Evolutionary conservation across 2,888 invertebrate species (phyloP).

Genomic region (Agrypnus murinus): DNA sequence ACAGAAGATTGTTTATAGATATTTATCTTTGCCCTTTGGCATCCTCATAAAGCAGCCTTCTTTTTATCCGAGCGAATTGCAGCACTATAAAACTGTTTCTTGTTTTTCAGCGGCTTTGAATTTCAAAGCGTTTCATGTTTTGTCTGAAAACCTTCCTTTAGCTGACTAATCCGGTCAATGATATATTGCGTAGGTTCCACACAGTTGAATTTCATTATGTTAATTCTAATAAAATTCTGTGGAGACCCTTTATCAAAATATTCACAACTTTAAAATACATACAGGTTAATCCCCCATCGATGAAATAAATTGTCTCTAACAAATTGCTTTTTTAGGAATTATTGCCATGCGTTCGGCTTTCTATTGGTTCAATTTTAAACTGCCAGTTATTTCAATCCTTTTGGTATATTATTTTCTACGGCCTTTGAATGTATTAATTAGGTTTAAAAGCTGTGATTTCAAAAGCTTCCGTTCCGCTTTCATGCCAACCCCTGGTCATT

Average conservation of each 20-base stretch:
- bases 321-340: too few species aligned
- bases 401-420: slow-evolving; percentile 10
- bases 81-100: too few species aligned
- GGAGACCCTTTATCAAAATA: background rate
- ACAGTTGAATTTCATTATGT: slow-evolving; percentile 1
- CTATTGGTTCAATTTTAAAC: background rate
- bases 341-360: background rate
- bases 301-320: too few species aligned
- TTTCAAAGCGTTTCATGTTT: too few species aligned
- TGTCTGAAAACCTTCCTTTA: too few species aligned
- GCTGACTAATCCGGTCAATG: background rate
- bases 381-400: slow-evolving; percentile 12
- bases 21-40: too few species aligned
- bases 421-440: slow-evolving; percentile 27
- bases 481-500: slow-evolving; percentile 24
- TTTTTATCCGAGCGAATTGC: too few species aligned
- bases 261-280: background rate
- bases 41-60: too few species aligned
- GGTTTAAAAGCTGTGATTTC: slow-evolving; percentile 16
- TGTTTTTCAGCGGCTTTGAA: too few species aligned
- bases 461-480: slow-evolving; percentile 26
- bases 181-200: background rate
- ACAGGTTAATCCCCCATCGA: too few species aligned
- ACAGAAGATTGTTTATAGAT: too few species aligned
- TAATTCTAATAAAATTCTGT: background rate